Percentiles rank a stretch among this genome's conserved stretches.
Conservation (phyloP, 1,140 invertebrate genomes). For the Vanessa atalanta region DNA sequence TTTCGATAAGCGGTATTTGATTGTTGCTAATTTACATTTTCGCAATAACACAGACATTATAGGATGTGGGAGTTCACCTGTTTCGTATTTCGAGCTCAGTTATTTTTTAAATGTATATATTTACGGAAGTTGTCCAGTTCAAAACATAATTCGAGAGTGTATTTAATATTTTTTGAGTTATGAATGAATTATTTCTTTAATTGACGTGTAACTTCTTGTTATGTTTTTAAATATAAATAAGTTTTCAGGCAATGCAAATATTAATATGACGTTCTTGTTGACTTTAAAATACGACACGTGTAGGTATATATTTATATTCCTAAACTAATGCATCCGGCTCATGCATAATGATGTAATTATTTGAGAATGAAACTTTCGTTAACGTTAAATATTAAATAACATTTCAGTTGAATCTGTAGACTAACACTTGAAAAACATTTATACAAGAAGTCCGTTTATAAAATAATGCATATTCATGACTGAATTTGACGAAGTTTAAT, state of each 20-base stretch:
- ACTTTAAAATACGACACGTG: background rate
- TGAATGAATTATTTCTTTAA: too few relatives aligned
- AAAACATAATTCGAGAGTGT: too few relatives aligned
- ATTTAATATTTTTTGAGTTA: too few relatives aligned
- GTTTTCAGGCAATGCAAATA: background rate
- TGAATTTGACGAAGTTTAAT: background rate
- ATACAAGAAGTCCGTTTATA: background rate
- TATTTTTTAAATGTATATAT: too few relatives aligned
- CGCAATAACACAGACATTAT: constrained; percentile 19
- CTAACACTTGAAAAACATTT: constrained; percentile 13
- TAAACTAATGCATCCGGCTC: background rate
- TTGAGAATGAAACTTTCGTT: background rate
- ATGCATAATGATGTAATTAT: background rate
- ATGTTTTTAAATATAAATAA: background rate
- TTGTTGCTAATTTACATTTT: constrained; percentile 31
- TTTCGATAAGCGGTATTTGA: constrained; percentile 24
- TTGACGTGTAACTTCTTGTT: too few relatives aligned
- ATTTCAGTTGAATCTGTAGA: background rate
- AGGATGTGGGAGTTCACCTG: constrained; percentile 1
- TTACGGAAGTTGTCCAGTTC: too few relatives aligned
- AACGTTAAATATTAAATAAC: background rate
- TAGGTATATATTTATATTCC: constrained; percentile 2
- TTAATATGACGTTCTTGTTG: background rate
- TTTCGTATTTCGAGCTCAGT: background rate
- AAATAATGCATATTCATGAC: constrained; percentile 14